Base-by-base conservation (phyloP, 1,140 invertebrate genomes). In the Caenorhabditis latens region DNA sequence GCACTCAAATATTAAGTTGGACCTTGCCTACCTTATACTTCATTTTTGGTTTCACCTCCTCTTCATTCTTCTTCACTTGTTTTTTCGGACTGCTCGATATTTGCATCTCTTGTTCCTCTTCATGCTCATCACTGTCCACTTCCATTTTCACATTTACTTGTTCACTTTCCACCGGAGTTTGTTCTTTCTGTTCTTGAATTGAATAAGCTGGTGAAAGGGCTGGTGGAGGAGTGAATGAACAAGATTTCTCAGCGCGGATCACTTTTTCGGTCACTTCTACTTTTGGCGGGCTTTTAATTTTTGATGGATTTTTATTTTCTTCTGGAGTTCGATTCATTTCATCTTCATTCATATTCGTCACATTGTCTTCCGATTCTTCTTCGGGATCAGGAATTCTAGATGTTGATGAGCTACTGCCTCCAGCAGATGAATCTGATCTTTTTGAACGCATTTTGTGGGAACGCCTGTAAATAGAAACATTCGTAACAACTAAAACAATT, bases 171-270 rank as follows among this genome's bases (percentile, higher is more conserved):
- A 16, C n/a, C 19, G 16, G 5, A n/a, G 32, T 32, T 32, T 40
- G 16, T n/a, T 58, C n/a, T n/a, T 16, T 19, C 14, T 46, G 13
- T n/a, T 46, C 42, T 48, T 71, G 65, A 71, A 71, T 5, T 4
- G 65, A 71, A n/a, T 71, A 71, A 16, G 65, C 65, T 16, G 65
- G 65, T 46, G 65, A 71, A 14, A 71, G 43, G 9, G 65, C 65
- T 16, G 65, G 65, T n/a, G 65, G 65, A 16, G 65, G 65, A 14
- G 42, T 46, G 65, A 71, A 71, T 21, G 65, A 71, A 11, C 19
- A 16, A 21, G 14, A 16, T n/a, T 58, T 58, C n/a, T 58, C 57
- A 19, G 40, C 61, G 4, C 11, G 42, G 16, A 43, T n/a, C 40
- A 8, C 7, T 71, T 48, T 21, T 9, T 71, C 19, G 11, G 65